A percentile compares a stretch with the other conserved stretches of the same genome.
Conservation (phyloP, 1,140 invertebrate species). For the Diuraphis noxia region DNA sequence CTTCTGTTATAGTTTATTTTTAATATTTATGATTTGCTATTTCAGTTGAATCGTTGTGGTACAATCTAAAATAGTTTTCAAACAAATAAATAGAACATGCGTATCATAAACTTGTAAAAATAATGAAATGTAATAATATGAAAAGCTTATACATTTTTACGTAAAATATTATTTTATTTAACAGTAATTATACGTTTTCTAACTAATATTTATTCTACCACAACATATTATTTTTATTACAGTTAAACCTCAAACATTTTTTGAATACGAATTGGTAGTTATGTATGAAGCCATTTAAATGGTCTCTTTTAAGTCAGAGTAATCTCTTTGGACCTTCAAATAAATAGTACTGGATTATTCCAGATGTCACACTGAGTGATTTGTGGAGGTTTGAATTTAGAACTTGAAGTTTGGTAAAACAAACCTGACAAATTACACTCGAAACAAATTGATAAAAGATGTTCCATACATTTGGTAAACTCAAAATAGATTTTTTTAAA, state of each 20-base stretch:
- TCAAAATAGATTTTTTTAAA: not conserved
- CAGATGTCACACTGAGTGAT: not conserved
- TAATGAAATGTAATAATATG: not conserved
- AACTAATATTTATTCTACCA: not conserved
- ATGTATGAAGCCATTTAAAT: not conserved
- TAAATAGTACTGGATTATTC: constrained; percentile 29
- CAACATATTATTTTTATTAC: not conserved
- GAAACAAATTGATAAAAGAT: not conserved
- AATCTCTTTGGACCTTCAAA: constrained; percentile 15
- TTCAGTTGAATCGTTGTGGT: not conserved
- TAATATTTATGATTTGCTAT: too few species aligned
- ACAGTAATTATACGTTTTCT: not conserved
- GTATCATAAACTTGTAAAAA: not conserved
- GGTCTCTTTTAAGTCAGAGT: constrained; percentile 11
- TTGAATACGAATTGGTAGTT: constrained; percentile 20
- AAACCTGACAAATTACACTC: not conserved
- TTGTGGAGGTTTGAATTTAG: constrained; percentile 3
- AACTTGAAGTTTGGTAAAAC: not conserved
- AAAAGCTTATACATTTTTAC: not conserved
- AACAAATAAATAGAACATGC: not conserved
- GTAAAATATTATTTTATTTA: not conserved
- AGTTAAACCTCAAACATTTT: not conserved
- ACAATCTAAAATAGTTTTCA: not conserved
- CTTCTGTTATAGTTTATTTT: too few species aligned
- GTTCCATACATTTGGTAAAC: not conserved